Evolutionary conservation across 2,797 vertebrate genomes (phyloP).

Genomic region (Rhinatrema bivittatum): DNA sequence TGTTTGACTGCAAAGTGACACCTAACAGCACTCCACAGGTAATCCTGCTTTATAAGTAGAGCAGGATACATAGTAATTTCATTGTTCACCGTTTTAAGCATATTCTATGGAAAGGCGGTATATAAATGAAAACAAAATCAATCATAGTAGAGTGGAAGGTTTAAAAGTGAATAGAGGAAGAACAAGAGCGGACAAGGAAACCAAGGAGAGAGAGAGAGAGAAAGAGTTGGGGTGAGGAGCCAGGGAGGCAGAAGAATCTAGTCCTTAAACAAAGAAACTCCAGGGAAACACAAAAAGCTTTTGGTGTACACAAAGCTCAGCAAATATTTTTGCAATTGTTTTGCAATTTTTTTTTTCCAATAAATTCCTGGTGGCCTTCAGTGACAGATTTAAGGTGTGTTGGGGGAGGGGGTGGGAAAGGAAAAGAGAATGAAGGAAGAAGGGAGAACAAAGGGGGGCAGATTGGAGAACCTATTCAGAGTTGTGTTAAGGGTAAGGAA

Average conservation of each 20-base stretch:
- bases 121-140: no score
- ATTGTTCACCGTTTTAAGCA: no score
- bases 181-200: not conserved
- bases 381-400: not conserved
- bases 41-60: no score
- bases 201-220: not conserved
- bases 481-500: no score
- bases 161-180: no score
- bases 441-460: no score
- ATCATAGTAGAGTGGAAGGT: no score
- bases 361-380: not conserved
- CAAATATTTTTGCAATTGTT: not conserved
- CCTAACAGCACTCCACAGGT: no score
- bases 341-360: not conserved
- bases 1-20: slow-evolving; percentile 13
- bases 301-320: not conserved
- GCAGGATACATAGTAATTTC: no score
- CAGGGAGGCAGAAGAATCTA: not conserved
- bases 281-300: not conserved
- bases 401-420: not conserved
- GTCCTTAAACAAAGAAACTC: not conserved
- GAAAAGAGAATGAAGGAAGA: not conserved
- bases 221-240: not conserved
- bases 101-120: not conserved
- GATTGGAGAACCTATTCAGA: no score